These are phyloP conservation scores for Sebastes umbrosus DNA, from an alignment of 2,797 vertebrate genomes.

Conservation along the genomic window DNA sequence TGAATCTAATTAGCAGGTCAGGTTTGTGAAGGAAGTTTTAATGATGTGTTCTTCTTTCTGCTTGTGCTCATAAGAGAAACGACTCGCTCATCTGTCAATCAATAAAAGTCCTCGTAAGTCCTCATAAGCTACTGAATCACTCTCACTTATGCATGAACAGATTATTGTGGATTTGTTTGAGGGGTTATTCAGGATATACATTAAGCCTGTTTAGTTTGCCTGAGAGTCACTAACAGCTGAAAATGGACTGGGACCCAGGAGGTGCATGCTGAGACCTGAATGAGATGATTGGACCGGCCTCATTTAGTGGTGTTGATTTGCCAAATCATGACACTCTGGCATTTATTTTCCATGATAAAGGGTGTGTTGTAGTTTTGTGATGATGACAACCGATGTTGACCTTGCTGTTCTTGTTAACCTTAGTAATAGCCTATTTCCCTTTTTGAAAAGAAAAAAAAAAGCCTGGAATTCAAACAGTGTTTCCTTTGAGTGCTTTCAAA, in stretches of 20 bases:
- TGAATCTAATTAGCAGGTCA: background rate
- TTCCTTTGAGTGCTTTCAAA: constrained; percentile 1
- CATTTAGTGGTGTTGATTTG: background rate
- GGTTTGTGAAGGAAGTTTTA: background rate
- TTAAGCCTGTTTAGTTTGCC: background rate
- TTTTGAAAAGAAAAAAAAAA: background rate
- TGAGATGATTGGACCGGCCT: background rate
- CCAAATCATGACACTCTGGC: background rate
- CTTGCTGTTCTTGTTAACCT: background rate
- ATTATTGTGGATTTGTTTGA: constrained; percentile 14
- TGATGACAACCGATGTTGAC: background rate
- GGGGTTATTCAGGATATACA: background rate
- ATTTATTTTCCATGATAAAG: background rate
- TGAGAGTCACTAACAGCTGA: background rate
- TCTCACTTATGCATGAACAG: constrained; percentile 8
- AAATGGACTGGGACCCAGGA: background rate
- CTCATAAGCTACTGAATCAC: background rate
- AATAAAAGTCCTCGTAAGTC: background rate
- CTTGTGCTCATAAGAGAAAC: background rate
- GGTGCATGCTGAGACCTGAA: background rate
- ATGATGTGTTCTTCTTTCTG: background rate
- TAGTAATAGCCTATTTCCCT: background rate
- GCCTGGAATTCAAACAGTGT: background rate
- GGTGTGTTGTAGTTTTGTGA: background rate
- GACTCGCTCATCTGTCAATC: constrained; percentile 14